Conservation (phyloP, 2,888 invertebrate species). For the Phaedon cochleariae region DNA sequence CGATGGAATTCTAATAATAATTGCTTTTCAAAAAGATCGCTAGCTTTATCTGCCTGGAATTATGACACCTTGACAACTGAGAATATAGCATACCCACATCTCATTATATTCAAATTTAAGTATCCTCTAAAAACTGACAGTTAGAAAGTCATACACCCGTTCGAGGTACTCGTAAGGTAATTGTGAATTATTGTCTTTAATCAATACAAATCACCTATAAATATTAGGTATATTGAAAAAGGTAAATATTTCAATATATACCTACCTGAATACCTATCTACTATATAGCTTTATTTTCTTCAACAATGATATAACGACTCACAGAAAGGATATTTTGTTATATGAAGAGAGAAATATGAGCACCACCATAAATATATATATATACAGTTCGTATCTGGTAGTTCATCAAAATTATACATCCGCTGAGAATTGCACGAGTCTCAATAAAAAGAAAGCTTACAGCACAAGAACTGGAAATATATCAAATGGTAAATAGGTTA, state of each 20-base stretch:
- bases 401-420: background rate
- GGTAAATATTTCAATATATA: too few relatives aligned
- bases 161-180: too few relatives aligned
- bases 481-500: background rate
- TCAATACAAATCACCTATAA: too few relatives aligned
- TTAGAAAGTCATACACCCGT: too few relatives aligned
- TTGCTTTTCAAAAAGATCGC: constrained; percentile 12
- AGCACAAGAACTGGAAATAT: background rate
- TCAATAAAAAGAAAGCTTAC: background rate
- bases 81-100: background rate
- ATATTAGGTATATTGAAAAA: too few relatives aligned
- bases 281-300: too few relatives aligned
- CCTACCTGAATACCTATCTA: too few relatives aligned
- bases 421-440: background rate
- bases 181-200: too few relatives aligned
- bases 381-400: background rate
- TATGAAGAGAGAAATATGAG: too few relatives aligned
- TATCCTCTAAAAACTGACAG: background rate
- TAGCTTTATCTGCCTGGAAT: background rate
- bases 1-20: constrained; percentile 13
- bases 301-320: too few relatives aligned
- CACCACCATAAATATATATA: background rate
- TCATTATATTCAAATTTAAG: background rate
- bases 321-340: too few relatives aligned
- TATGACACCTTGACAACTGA: background rate